Conservation (phyloP, 2,113 vertebrate species). For the Aleadryas rufinucha region DNA sequence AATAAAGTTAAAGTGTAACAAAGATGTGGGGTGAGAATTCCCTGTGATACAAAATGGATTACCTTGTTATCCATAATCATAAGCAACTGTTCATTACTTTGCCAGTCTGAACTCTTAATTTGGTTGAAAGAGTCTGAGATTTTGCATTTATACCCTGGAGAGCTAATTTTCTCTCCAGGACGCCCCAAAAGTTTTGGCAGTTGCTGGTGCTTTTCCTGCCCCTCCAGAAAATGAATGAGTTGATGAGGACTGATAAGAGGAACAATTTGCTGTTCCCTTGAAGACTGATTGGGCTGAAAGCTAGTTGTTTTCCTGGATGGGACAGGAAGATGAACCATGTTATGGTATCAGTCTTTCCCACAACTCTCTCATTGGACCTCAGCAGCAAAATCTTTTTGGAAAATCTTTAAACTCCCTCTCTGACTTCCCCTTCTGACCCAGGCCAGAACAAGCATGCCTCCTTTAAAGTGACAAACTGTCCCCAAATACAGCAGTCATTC, state of each 20-base stretch:
- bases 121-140: neutral
- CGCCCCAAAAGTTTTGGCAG: slow-evolving; percentile 22
- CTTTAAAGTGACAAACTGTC: neutral
- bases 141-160: slow-evolving; percentile 48
- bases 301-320: neutral
- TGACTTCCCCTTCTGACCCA: neutral
- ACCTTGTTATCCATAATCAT: slow-evolving; percentile 4
- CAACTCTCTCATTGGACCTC: neutral
- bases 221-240: neutral
- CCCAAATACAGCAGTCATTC: neutral
- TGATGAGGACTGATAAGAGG: neutral
- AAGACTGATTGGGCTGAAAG: neutral
- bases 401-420: neutral
- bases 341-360: neutral
- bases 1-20: neutral
- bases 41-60: neutral
- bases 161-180: slow-evolving; percentile 22
- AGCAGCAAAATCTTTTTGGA: neutral
- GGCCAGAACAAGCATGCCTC: fast-evolving
- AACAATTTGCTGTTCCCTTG: neutral
- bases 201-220: slow-evolving; percentile 1
- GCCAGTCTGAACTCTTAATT: neutral
- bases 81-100: neutral
- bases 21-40: neutral
- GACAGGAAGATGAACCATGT: neutral